Evolutionary conservation across 2,888 invertebrate genomes (phyloP), one percentile per base, ranked within the genome.

Genomic region (Gasteruption jaculator): DNA sequence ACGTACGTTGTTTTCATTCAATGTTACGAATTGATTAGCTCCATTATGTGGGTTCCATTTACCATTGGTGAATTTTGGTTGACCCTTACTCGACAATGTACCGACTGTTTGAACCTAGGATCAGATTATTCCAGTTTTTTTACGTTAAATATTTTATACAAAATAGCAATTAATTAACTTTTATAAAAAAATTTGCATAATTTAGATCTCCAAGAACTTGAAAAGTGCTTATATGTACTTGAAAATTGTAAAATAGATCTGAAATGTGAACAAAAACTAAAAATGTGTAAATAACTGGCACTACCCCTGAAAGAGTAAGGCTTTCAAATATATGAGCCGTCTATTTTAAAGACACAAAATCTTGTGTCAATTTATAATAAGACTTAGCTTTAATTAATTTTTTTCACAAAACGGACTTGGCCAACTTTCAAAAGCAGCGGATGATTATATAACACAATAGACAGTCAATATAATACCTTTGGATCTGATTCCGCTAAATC

Each of bases 11-110:
- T 85, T 86, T 53, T 94, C 94, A 64, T 90, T 86, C 5, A 92
- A 77, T 1, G 92, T 85, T 15, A 90, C 86, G 62, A 97, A 82
- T 72, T 90, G 87, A 46, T 82, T 80, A 54, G 85, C 85, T 54
- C 86, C 86, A 65, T 92, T 91, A 63, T 96, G 94, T 7, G 95
- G 94, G 69, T 93, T 93, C 95, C 96, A 97, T 71, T 91, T 87
- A 6, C 92, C 93, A 35, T 79, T 82, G 1, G 85, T 86, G 61
- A 90, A 85, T 63, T 86, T 86, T 21, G 85, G 83, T 52, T 86
- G 80, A 49, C 85, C 84, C 71, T 86, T 84, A 2, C 81, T 78
- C 54, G 81, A 80, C 29, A 83, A 54, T 36, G 60, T 63, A 22
- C 72, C 71, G 7, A 57, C 60, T 19, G 60, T 61, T 11, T 60